Base-by-base conservation (phyloP, 2,797 vertebrate species). In the Erithacus rubecula region DNA sequence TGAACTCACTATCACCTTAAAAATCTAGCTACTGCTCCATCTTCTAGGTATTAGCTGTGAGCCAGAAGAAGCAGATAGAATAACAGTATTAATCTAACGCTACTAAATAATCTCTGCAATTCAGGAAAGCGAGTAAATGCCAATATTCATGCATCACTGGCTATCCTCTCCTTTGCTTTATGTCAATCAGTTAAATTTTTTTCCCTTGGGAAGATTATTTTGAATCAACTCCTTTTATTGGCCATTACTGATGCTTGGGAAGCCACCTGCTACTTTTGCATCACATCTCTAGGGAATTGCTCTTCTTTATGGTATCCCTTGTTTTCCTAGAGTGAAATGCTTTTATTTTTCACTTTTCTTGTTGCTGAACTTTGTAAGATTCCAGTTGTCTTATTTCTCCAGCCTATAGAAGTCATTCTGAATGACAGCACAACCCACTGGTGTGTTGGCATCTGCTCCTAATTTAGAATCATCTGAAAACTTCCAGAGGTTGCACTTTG, bases 181-280 rank as follows among this genome's bases (percentile, higher is more conserved):
- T 71, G 41, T 6, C 69, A 59, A n/a, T 69, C n/a, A 80, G 5
- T 44, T 76, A 30, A 24, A 6, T 46, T 79, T 84, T 70, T 75
- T 70, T 58, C 68, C 56, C 60, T 59, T 56, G 44, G n/a, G 52
- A 83, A 70, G 14, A 47, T 55, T 80, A 16, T 88, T 83, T 77
- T 85, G 30, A 80, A 53, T 52, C 15, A 87, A 20, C 7, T 47
- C 16, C 72, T 83, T 81, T 89, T 85, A 72, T 69, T 90, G 82
- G 77, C 49, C 34, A 47, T 83, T 93, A 56, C 32, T 56, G 44
- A 26, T 37, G n/a, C 7, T 85, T 89, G 71, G 32, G 77, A 80
- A 77, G 12, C 32, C 47, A 80, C 29, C n/a, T 94, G 44, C 55
- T 83, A 5, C 4, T 87, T 87, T 85, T 51, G 12, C 17, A 75